Percentiles rank a stretch among this genome's conserved stretches.
Evolutionary conservation across 2,113 vertebrate genomes (phyloP).

Genomic region (Eclectus roratus): DNA sequence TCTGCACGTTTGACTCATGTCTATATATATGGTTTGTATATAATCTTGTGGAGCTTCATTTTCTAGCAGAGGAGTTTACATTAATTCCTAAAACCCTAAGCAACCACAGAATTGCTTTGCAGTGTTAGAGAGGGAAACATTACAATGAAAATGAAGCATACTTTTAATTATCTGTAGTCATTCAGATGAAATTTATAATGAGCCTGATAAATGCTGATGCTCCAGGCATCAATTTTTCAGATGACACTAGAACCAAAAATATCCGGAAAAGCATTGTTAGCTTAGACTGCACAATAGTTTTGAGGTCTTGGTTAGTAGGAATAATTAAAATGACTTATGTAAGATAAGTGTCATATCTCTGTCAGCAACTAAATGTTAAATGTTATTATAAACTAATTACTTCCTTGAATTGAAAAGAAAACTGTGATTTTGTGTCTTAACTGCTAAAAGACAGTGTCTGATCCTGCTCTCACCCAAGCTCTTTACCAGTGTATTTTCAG

Average conservation of each 20-base stretch:
- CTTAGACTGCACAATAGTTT: conserved; percentile 30
- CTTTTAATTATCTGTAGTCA: conserved; percentile 62
- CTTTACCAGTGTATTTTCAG: neutral
- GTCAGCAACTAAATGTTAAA: conserved; percentile 59
- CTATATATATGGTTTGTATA: neutral
- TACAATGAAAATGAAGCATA: conserved; percentile 58
- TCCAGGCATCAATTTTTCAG: conserved; percentile 56
- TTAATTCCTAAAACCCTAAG: conserved; percentile 31
- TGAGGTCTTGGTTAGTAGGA: conserved; percentile 47
- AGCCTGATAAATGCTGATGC: conserved; percentile 63
- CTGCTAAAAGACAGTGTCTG: neutral
- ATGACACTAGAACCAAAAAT: conserved; percentile 17
- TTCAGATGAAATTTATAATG: conserved; percentile 58
- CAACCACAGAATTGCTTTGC: conserved; percentile 11
- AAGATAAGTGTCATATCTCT: conserved; percentile 60
- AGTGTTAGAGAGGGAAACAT: neutral
- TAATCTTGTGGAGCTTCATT: conserved; percentile 3
- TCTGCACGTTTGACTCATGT: neutral
- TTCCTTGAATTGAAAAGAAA: conserved; percentile 43
- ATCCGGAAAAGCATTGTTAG: conserved; percentile 51
- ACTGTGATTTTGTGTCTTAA: conserved; percentile 24
- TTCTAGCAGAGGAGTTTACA: neutral
- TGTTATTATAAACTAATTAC: conserved; percentile 62
- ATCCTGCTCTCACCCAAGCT: neutral
- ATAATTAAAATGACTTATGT: conserved; percentile 66